Conservation (phyloP, 1,140 invertebrate genomes). For the Pteromalus puparum region DNA sequence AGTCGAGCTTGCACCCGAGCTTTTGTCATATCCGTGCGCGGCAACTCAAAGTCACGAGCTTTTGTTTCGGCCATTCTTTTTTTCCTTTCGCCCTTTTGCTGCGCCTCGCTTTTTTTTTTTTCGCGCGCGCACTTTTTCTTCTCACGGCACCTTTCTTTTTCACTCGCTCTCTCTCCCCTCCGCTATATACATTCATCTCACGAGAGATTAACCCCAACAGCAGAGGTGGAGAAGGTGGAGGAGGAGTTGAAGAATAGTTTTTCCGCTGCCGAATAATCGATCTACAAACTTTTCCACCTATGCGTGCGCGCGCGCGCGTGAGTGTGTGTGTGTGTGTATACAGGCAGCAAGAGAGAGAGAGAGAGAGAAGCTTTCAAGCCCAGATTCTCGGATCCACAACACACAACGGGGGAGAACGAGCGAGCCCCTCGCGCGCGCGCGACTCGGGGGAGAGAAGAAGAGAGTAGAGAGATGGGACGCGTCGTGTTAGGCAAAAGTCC, state of each 20-base stretch:
- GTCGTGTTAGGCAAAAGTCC: too few species aligned
- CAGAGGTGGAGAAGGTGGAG: too few species aligned
- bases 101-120: background rate
- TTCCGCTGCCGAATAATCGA: slow-evolving; percentile 14
- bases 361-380: slow-evolving; percentile 11
- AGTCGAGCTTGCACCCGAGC: slow-evolving; percentile 14
- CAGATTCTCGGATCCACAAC: background rate
- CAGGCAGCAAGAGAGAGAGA: slow-evolving; percentile 7
- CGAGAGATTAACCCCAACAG: background rate
- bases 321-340: background rate
- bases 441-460: background rate
- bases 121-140: background rate
- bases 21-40: background rate
- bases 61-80: background rate
- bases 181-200: background rate
- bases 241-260: slow-evolving; percentile 1
- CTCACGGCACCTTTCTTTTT: background rate
- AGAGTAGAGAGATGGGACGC: background rate
- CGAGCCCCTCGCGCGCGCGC: background rate
- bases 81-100: background rate
- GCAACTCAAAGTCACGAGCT: background rate
- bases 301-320: background rate
- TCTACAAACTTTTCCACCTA: slow-evolving; percentile 16
- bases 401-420: background rate
- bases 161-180: background rate